phyloP scores from a whole-genome alignment of 2,888 invertebrate species.

The Callimorpha dominula region DNA sequence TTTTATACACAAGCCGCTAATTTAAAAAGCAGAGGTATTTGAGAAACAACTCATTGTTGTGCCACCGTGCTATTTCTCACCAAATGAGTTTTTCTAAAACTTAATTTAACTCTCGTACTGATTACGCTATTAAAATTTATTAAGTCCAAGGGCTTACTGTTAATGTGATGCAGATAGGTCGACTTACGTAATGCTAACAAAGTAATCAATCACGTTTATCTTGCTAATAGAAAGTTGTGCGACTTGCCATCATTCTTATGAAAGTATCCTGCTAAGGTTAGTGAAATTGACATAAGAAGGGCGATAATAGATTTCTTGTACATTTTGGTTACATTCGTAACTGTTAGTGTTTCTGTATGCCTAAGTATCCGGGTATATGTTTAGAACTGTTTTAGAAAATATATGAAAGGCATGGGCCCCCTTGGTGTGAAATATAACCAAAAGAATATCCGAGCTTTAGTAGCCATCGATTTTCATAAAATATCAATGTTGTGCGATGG shows the following conservation, averaged over 20 bases:
- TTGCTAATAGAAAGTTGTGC: conserved; percentile 39
- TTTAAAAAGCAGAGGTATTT: conserved; percentile 3
- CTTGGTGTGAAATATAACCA: too few relatives aligned
- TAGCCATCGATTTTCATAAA: too few relatives aligned
- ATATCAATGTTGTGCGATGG: too few relatives aligned
- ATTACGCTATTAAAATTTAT: neutral
- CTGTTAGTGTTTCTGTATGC: too few relatives aligned
- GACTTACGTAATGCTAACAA: conserved; percentile 28
- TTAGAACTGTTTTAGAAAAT: too few relatives aligned
- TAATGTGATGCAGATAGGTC: neutral
- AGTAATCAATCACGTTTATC: conserved; percentile 49
- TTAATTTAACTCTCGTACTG: neutral
- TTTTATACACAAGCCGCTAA: too few relatives aligned
- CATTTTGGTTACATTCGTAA: too few relatives aligned
- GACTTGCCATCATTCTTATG: conserved; percentile 20
- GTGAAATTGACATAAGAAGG: conserved; percentile 1
- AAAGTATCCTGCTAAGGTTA: conserved; percentile 16
- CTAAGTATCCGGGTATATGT: too few relatives aligned
- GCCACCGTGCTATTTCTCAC: neutral
- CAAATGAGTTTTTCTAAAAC: neutral
- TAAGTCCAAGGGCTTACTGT: conserved; percentile 8
- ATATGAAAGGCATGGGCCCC: too few relatives aligned
- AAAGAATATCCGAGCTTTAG: too few relatives aligned
- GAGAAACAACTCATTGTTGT: neutral
- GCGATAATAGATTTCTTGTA: neutral